These are phyloP conservation scores for Acheta domesticus DNA, from an alignment of 2,888 invertebrate species.

Conservation along the genomic window DNA sequence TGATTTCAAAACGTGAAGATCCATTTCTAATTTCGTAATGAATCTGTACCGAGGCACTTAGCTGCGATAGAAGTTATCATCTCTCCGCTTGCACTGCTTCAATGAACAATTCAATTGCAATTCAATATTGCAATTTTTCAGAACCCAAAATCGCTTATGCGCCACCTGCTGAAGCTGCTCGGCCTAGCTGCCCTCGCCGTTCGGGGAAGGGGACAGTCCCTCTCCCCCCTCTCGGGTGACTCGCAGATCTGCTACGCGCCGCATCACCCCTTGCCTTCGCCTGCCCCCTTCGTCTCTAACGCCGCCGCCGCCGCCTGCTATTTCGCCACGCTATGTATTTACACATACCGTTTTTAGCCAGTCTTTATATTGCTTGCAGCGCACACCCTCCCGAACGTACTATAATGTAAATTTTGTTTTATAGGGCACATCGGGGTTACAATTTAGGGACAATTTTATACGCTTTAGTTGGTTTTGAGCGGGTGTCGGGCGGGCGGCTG, in stretches of 20 bases:
- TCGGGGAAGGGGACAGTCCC: neutral
- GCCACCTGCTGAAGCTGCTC: too few relatives aligned
- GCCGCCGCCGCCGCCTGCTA: neutral
- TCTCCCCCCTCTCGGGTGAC: neutral
- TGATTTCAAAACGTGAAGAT: too few relatives aligned
- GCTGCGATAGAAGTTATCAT: too few relatives aligned
- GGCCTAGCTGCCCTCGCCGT: neutral
- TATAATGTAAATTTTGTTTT: conserved; percentile 18
- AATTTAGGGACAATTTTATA: conserved; percentile 18
- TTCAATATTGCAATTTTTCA: too few relatives aligned
- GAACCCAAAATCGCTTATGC: too few relatives aligned
- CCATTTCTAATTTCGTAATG: too few relatives aligned
- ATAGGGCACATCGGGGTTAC: conserved; percentile 18
- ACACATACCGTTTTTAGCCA: conserved; percentile 4
- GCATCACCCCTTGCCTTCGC: neutral
- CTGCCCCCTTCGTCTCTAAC: neutral
- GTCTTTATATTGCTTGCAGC: neutral
- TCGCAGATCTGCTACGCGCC: neutral
- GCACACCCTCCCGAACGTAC: neutral
- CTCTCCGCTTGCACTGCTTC: too few relatives aligned
- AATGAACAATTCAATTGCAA: too few relatives aligned
- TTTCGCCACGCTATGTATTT: neutral
- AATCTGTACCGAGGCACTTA: too few relatives aligned
- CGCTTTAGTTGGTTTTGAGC: neutral
- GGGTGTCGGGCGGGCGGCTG: neutral